Percentiles rank a stretch among this genome's conserved stretches.
Evolutionary conservation across 2,888 invertebrate genomes (phyloP).

Genomic region (Lomographa bimaculata): DNA sequence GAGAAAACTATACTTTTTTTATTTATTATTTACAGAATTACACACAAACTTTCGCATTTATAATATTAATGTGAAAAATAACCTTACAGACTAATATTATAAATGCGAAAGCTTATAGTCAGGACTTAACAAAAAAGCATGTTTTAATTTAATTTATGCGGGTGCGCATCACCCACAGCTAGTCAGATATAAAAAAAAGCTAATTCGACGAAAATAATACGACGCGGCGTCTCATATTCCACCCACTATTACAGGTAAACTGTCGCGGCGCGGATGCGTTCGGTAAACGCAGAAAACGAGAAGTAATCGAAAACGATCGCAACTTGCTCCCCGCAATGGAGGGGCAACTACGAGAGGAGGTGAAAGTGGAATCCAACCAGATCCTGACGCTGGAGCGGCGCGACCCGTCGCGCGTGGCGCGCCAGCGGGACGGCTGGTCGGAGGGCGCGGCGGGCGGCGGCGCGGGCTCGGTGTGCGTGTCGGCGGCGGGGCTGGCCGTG

Average conservation of each 20-base stretch:
- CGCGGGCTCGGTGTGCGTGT: slow-evolving; percentile 94
- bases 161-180: no score
- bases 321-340: slow-evolving; percentile 64
- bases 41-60: no score
- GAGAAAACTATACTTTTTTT: no score
- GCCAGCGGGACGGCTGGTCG: slow-evolving; percentile 89
- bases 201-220: no score
- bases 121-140: no score
- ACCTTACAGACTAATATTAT: no score
- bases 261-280: slow-evolving; percentile 96
- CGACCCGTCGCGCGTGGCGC: slow-evolving; percentile 89
- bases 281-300: slow-evolving; percentile 89
- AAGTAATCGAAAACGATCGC: slow-evolving; percentile 61
- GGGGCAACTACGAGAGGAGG: slow-evolving; percentile 95
- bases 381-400: slow-evolving; percentile 95
- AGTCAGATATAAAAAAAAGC: no score
- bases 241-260: slow-evolving; percentile 89
- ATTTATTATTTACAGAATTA: no score
- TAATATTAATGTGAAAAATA: no score
- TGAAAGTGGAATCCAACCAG: slow-evolving; percentile 95
- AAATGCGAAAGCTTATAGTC: no score
- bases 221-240: no score
- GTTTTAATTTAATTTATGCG: no score
- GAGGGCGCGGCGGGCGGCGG: slow-evolving; percentile 77
- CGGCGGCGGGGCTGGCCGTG: slow-evolving; percentile 96